Conservation (phyloP, 2,888 invertebrate genomes). For the Gasteruption jaculator region DNA sequence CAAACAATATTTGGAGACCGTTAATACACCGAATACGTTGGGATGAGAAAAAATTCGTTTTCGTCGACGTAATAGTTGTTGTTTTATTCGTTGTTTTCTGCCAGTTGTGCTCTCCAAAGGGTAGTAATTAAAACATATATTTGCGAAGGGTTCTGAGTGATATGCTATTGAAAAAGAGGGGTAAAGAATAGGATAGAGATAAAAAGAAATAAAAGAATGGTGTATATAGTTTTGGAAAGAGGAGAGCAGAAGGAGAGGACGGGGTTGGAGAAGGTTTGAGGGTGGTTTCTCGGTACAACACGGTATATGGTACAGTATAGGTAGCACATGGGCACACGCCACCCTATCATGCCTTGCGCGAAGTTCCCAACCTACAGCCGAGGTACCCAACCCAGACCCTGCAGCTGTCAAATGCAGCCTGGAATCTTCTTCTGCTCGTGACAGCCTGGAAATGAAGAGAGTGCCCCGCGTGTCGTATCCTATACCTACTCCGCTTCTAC, state of each 20-base stretch:
- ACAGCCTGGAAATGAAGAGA: conserved; percentile 52
- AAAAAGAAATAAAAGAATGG: conserved; percentile 14
- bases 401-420: conserved; percentile 51
- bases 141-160: conserved; percentile 28
- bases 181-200: conserved; percentile 15
- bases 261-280: conserved; percentile 17
- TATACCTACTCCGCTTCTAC: conserved; percentile 35
- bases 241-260: background rate
- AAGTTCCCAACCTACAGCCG: conserved; percentile 35
- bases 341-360: conserved; percentile 27
- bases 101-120: too few species aligned
- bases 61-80: too few species aligned
- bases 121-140: conserved; percentile 43
- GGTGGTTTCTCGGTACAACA: conserved; percentile 30
- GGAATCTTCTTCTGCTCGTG: conserved; percentile 50
- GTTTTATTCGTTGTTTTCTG: too few species aligned
- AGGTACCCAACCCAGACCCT: conserved; percentile 48
- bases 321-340: conserved; percentile 33
- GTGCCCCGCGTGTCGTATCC: conserved; percentile 41
- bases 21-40: too few species aligned
- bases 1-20: too few species aligned
- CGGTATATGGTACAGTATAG: conserved; percentile 34
- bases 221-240: conserved; percentile 3
- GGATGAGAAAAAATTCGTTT: too few species aligned
- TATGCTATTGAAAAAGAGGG: conserved; percentile 20